Evolutionary conservation across 2,797 vertebrate species (phyloP), one percentile per base, ranked within the genome.

Genomic region (Artibeus lituratus): DNA sequence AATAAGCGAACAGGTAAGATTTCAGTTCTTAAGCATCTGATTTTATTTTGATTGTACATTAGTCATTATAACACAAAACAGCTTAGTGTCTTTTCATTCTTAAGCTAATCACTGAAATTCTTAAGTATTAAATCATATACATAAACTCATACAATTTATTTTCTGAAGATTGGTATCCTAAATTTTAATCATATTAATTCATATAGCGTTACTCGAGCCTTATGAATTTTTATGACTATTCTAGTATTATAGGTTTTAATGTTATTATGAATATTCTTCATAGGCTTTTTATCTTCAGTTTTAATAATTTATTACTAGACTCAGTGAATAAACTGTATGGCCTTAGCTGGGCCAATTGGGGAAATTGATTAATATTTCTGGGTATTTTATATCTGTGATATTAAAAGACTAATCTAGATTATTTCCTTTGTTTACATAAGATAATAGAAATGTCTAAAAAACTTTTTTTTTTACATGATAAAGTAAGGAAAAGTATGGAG

Each of bases 1-100:
- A 99, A 99, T 98, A 99, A 99, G 98, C 99, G 99, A 98, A 99
- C 99, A 99, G 99, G 99, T 99, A 99, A 99, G 98, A 93, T 86
- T 44, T 91, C 16, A n/a, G 35, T 84, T 91, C 9, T 49, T 49
- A 15, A 76, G 74, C 2, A 44, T 35, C 5, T 73, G 7, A 9
- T 69, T 94, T 87, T 22, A 55, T 69, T 95, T 90, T 88, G 44
- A 49, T 91, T 70, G 24, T 78, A 14, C 24, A 18, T 86, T 49
- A 74, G 12, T 53, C 26, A 15, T 88, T 26, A 2, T 4, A 47
- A 47, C 94, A 9, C 22, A 69, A 59, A 32, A 84, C 73, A 39
- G 2, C 39, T 24, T n/a, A 35, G 76, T 82, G 29, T 84, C 10
- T 84, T 83, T 83, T 72, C 15, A 10, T 87, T 37, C 32, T 85